Evolutionary conservation across 2,113 vertebrate species (phyloP), one percentile per base, ranked within the genome.

Genomic region (Rhinopithecus roxellana): DNA sequence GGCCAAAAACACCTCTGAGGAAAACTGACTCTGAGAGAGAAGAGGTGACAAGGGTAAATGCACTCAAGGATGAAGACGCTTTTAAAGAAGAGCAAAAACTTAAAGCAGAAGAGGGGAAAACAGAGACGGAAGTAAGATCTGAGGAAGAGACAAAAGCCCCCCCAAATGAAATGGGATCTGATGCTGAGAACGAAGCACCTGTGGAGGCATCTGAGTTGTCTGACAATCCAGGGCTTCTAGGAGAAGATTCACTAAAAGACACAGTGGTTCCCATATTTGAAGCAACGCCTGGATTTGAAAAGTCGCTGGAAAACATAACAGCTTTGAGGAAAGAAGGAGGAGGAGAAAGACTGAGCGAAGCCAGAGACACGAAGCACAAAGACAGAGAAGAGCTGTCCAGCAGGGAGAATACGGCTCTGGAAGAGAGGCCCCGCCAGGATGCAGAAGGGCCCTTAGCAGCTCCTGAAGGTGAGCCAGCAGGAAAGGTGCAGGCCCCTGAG

Each of bases 121-220:
- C 8, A 2, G 1, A 0, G 25, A 40, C 55, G 23, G 88, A 38
- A 22, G 13, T 1, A 2, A 35, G n/a, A 12, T 4, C 38, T 2
- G 38, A 89, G 78, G 67, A 79, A 52, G 90, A 72, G 48, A 32
- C 48, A 6, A 35, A 4, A 30, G 48, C 18, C 5, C 16, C 23
- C 16, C 8, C 0, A 0, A 12, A 20, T 2, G 82, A 80, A 43
- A 52, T 0, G 0, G n/a, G 57, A 12, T 38, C 12, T 18, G 74
- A n/a, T 72, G 35, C 40, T 3, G 23, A 52, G n/a, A 40, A 16
- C 0, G 45, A 25, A 61, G 52, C 50, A 10, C 30, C 18, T 2
- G 1, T 0, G 2, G 2, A 35, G n/a, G 17, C 67, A 0, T 25
- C n/a, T 9, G 79, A 79, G 5, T 30, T 18, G 69, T 30, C 16